Evolutionary conservation across 92 coral and sea anemone genomes (phyloP), one percentile per base, ranked within the genome.

Genomic region (Galaxea fascicularis): DNA sequence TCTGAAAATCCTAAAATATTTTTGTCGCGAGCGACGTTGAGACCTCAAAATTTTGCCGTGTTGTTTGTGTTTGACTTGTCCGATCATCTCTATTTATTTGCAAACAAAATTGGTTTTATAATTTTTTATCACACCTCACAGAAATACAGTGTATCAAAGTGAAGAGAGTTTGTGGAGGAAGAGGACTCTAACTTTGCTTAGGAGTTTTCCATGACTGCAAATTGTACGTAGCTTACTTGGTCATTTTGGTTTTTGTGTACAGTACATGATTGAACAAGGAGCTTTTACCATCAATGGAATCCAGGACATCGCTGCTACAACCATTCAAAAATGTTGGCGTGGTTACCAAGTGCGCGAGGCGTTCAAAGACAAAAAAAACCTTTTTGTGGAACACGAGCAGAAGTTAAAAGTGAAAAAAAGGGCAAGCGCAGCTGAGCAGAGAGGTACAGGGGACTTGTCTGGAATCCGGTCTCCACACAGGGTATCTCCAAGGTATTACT

Each of bases 261-360:
- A 94, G 98, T 91, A 89, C 77, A 85, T 96, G 95, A 90, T 96
- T 18, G 99, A 96, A 73, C 93, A 96, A 76, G 98, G 97, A 35
- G 98, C 91, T 24, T 88, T 97, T 31, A 97, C 99, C 54, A 93
- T 94, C 18, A 94, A 88, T 47, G 95, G 97, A 8, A 89, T 97
- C 68, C 93, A 95, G 76, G 95, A 97, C 52, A 88, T 93, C 20
- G 99, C 99, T 15, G 93, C 91, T 67, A 92, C 92, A 17, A 83
- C 93, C 31, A 85, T 94, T 49, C 98, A 94, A 86, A 72, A 76
- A 28, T 90, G 95, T 54, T 94, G 95, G 98, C 86, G 93, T 22
- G 95, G 95, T n/a, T 90, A 85, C 83, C 74, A 72, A 8, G 78
- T 90, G 27, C 95, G 98, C 51, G 92, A 90, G 30, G 90, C 87